A percentile compares a stretch with the other conserved stretches of the same genome.
Conservation (phyloP, 2,797 vertebrate genomes). For the Pseudochirops cupreus region DNA sequence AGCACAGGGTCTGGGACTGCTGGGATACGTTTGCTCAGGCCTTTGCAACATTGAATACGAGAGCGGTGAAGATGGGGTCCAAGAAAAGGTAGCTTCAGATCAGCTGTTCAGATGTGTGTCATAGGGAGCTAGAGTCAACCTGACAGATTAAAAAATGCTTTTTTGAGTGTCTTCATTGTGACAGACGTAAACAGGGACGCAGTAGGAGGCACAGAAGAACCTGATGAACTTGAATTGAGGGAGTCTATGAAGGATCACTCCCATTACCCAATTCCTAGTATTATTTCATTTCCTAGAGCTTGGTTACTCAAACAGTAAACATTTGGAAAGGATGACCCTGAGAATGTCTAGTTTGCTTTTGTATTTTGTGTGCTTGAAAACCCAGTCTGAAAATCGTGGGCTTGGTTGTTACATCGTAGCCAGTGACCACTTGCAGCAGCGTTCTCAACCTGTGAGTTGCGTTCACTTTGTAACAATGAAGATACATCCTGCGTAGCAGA, state of each 20-base stretch:
- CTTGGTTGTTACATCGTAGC: neutral
- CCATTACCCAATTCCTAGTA: neutral
- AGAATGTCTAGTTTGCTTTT: constrained; percentile 1
- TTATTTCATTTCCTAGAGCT: neutral
- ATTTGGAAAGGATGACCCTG: neutral
- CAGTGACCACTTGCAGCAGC: neutral
- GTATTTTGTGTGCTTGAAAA: neutral
- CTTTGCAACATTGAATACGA: neutral
- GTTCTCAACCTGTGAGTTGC: no score
- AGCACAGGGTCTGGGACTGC: neutral
- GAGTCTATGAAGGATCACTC: neutral
- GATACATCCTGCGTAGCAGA: no score
- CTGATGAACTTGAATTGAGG: neutral
- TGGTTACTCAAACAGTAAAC: neutral
- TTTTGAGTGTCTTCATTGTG: neutral
- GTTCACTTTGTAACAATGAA: no score
- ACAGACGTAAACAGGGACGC: neutral
- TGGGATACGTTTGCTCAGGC: neutral
- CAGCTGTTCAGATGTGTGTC: neutral
- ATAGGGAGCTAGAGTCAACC: constrained; percentile 5
- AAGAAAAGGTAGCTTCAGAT: constrained; percentile 17
- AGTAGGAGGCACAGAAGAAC: neutral
- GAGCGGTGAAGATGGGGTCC: neutral
- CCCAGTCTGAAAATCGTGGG: neutral
- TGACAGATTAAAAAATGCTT: constrained; percentile 27